Base-by-base conservation (phyloP, 2,888 invertebrate genomes). In the Andrena fulva region DNA sequence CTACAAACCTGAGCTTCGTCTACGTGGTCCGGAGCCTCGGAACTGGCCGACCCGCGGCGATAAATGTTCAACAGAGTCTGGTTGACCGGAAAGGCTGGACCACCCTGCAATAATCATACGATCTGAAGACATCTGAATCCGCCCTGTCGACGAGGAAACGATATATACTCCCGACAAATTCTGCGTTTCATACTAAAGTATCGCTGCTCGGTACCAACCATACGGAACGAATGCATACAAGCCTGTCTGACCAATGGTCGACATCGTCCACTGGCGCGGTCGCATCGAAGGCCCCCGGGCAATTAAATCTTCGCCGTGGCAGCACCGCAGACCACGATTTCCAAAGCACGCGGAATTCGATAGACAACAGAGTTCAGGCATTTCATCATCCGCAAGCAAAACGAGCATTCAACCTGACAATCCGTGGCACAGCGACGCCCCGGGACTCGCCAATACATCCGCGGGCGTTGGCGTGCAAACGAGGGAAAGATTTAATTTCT, bases 21-120 rank as follows among this genome's bases (percentile, higher is more conserved):
- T 78, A 90, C 89, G 86, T 91, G 90, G 76, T 86, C 89, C 42
- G 92, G 91, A 82, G 92, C 93, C 84, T 94, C 94, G 31, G 94
- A 94, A 88, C 93, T 94, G 85, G 92, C 92, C 76, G 94, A 93
- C 73, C 93, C 91, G 81, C 93, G 94, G 84, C 93, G 94, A 74
- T 94, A 94, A 90, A 94, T 93, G 89, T 93, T 94, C 91, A 94
- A 92, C 84, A 94, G 92, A 73, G 94, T 94, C 90, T 94, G 94
- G 80, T 94, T 94, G 86, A 94, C 90, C 71, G 94, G 94, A 84
- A 93, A 92, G 29, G 91, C 91, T 80, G 93, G 93, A 82, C 92
- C 93, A 89, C 92, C 92, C 93, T 93, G 92, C 68, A 92, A 91
- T 79, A 78, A 89, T 86, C 78, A 88, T 60, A 89, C 77, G 64